These are phyloP conservation scores for Dreissena polymorpha DNA, from an alignment of 1,140 invertebrate genomes.

Conservation along the genomic window DNA sequence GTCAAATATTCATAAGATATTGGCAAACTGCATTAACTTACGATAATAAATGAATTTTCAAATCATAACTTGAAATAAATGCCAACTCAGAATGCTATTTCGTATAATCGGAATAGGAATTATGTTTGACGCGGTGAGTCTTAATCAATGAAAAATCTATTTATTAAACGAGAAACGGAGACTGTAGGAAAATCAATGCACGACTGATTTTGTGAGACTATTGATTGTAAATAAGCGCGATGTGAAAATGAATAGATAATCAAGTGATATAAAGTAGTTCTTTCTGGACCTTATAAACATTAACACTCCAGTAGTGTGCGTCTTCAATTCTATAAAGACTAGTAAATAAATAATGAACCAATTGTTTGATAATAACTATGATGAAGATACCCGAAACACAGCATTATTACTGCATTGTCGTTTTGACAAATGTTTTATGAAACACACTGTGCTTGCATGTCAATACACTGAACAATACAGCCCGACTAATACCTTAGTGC, in stretches of 20 bases:
- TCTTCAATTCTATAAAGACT: no score
- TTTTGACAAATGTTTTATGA: no score
- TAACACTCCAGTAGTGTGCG: no score
- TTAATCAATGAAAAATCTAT: constrained; percentile 36
- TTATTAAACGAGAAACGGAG: constrained; percentile 27
- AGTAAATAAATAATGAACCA: no score
- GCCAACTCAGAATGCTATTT: constrained; percentile 50
- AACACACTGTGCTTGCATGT: no score
- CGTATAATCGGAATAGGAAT: constrained; percentile 50
- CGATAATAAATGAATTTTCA: constrained; percentile 52
- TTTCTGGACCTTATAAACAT: background rate
- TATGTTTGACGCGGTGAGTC: constrained; percentile 31
- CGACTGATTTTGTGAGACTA: constrained; percentile 37
- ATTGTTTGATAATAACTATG: no score
- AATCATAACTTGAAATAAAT: constrained; percentile 55
- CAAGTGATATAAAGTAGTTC: constrained; percentile 26
- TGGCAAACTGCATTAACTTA: constrained; percentile 38
- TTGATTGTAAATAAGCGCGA: constrained; percentile 42
- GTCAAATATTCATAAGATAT: constrained; percentile 48
- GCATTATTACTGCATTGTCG: no score
- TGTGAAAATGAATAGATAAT: constrained; percentile 40
- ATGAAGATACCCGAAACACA: no score
- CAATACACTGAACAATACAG: no score
- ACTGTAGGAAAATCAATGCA: constrained; percentile 34
- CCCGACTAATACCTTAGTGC: no score